These are phyloP conservation scores for Orientallactaga bullata DNA, from an alignment of 2,113 vertebrate species.

Conservation along the genomic window DNA sequence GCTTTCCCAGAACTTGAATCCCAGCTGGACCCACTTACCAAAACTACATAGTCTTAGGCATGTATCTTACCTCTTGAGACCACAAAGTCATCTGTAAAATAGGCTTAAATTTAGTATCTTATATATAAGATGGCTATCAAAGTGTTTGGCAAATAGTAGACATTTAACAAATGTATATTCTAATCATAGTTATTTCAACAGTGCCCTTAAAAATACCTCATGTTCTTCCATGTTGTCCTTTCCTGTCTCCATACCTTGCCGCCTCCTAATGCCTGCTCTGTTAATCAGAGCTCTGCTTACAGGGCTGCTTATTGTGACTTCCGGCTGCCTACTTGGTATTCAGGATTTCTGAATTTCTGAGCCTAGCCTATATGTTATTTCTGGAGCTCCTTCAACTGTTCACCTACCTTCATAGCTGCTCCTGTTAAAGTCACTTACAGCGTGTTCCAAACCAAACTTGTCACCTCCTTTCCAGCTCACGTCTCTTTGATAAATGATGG, in stretches of 20 bases:
- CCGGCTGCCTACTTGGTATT: not conserved
- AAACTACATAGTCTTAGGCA: not conserved
- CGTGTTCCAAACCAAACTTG: not conserved
- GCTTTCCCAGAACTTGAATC: not conserved
- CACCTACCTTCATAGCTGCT: conserved; percentile 4
- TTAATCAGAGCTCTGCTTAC: not conserved
- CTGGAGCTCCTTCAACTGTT: not conserved
- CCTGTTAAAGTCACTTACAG: not conserved
- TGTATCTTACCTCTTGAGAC: not conserved
- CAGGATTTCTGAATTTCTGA: not conserved
- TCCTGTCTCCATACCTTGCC: not conserved
- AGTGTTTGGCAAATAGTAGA: not conserved
- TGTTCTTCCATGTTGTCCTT: not conserved
- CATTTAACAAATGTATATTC: not conserved
- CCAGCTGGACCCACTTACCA: not conserved
- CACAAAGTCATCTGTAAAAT: not conserved
- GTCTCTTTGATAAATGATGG: not conserved
- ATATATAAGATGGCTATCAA: not conserved
- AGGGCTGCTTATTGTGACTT: not conserved
- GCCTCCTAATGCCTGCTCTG: not conserved
- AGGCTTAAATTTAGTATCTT: not conserved
- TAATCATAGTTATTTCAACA: not conserved
- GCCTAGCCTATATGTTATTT: not conserved
- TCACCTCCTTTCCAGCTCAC: not conserved
- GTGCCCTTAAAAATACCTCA: not conserved